A percentile compares a stretch with the other conserved stretches of the same genome.
Evolutionary conservation across 2,888 invertebrate genomes (phyloP).

Genomic region (Plebejus melissa): DNA sequence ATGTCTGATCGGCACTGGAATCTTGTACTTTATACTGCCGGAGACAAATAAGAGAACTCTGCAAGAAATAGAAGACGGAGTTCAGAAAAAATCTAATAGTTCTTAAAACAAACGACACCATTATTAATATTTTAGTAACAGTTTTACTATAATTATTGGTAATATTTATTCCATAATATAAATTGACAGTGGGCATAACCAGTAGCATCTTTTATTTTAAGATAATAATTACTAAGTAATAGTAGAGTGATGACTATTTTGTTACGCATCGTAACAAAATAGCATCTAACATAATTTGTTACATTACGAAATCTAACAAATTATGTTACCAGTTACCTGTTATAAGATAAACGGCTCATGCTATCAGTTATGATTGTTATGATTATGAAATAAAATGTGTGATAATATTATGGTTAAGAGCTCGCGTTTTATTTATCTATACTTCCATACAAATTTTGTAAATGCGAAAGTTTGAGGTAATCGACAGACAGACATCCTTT

Average conservation of each 20-base stretch:
- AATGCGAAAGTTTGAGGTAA: no score
- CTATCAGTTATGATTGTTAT: not conserved
- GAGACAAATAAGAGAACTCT: conserved; percentile 20
- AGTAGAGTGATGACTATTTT: not conserved
- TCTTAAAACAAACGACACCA: not conserved
- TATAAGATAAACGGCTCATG: not conserved
- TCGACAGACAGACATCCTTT: no score
- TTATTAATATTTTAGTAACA: not conserved
- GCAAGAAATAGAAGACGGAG: conserved; percentile 26
- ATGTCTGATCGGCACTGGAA: conserved; percentile 7
- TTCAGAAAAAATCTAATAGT: not conserved
- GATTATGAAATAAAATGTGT: not conserved
- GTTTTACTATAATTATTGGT: no score
- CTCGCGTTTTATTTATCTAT: not conserved
- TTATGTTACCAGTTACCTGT: not conserved
- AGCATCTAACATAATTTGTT: no score
- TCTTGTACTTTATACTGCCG: conserved; percentile 21
- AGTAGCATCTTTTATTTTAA: no score
- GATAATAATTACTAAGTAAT: no score
- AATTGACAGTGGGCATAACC: no score
- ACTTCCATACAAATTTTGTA: no score
- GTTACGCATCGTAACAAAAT: no score
- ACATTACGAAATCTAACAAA: no score
- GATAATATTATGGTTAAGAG: not conserved
- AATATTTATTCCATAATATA: no score